Percentiles rank a stretch among this genome's conserved stretches.
These are phyloP conservation scores for Hydrolagus colliei DNA, from an alignment of 2,797 vertebrate genomes.

Conservation along the genomic window DNA sequence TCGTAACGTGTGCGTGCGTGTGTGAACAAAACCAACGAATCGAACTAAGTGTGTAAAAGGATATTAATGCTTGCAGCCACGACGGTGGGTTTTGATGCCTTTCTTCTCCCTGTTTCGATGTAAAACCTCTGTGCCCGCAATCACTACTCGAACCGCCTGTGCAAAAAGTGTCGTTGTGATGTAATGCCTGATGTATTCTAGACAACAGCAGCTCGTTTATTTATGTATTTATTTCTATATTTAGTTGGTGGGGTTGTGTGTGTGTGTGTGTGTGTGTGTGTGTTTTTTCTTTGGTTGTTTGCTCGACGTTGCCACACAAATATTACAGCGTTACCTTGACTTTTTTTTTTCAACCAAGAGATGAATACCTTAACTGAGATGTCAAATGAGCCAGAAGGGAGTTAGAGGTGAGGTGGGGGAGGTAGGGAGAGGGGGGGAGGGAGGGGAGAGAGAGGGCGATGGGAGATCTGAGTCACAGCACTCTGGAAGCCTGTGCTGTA, in stretches of 20 bases:
- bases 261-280: too few relatives aligned
- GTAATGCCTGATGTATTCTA: conserved; percentile 17
- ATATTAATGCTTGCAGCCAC: conserved; percentile 2
- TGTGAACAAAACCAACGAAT: background rate
- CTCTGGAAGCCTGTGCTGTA: background rate
- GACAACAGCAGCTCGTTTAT: background rate
- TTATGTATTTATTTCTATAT: conserved; percentile 9
- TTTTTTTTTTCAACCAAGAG: background rate
- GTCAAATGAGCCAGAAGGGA: background rate
- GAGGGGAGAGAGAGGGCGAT: background rate
- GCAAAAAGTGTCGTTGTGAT: conserved; percentile 11
- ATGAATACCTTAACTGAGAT: background rate
- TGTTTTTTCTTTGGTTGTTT: background rate
- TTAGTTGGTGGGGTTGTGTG: too few relatives aligned
- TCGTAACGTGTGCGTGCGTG: background rate
- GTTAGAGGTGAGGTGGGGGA: background rate
- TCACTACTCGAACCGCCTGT: background rate
- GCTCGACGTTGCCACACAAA: background rate
- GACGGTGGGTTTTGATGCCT: background rate
- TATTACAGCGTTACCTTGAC: conserved; percentile 6
- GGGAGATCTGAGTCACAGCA: background rate
- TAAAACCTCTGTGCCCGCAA: background rate
- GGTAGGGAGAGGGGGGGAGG: too few relatives aligned
- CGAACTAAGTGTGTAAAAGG: conserved; percentile 3
- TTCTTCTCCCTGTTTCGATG: background rate